Conservation (phyloP, 2,113 vertebrate species). For the Bubo bubo region DNA sequence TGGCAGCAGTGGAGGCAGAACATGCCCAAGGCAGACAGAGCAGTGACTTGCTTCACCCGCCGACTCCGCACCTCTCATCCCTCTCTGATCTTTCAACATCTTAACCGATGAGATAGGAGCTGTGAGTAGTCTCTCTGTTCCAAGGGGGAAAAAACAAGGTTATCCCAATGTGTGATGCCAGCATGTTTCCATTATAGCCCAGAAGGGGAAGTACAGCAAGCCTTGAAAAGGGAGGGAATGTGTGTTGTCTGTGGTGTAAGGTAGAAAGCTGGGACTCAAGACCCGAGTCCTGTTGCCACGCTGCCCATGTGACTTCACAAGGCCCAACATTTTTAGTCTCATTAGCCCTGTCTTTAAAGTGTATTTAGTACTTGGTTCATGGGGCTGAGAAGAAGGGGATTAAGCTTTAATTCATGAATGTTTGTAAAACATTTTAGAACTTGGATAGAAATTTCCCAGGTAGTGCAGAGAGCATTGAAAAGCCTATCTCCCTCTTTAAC, state of each 20-base stretch:
- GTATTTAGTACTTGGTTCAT: neutral
- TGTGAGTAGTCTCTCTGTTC: neutral
- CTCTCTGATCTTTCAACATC: neutral
- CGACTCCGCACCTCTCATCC: neutral
- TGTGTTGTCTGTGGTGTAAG: neutral
- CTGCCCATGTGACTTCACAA: neutral
- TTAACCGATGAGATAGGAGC: neutral
- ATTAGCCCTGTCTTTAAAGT: constrained; percentile 19
- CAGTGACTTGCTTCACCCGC: neutral
- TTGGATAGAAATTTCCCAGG: constrained; percentile 22
- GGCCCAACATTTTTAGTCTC: neutral
- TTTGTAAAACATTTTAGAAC: constrained; percentile 31
- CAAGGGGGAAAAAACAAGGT: neutral
- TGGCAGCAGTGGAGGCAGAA: neutral
- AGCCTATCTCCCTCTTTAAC: neutral
- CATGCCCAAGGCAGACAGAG: neutral
- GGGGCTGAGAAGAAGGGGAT: neutral
- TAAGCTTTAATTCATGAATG: constrained; percentile 28
- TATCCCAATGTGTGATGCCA: neutral
- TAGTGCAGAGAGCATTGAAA: neutral
- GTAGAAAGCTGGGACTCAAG: neutral
- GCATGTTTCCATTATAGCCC: neutral
- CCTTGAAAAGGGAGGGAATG: neutral
- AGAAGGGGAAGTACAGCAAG: neutral
- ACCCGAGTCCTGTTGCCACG: neutral